Evolutionary conservation across 2,888 invertebrate species (phyloP).

Genomic region (Sminthurinus aureus): DNA sequence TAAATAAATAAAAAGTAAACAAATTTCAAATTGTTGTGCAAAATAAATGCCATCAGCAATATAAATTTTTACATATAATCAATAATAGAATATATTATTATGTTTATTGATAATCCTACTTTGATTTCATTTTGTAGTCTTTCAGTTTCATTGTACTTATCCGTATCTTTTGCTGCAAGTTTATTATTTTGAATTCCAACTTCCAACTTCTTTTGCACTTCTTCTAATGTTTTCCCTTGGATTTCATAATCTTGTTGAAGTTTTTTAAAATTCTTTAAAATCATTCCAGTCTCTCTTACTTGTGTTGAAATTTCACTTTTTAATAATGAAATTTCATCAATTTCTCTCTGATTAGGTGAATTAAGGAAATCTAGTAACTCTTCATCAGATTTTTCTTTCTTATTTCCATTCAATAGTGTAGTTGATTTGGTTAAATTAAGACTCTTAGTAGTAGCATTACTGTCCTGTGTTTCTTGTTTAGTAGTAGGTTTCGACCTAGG

Average conservation of each 20-base stretch:
- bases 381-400: conserved; percentile 49
- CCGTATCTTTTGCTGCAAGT: conserved; percentile 3
- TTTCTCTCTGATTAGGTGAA: conserved; percentile 44
- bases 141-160: not conserved
- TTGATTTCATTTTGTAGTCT: not conserved
- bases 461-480: conserved; percentile 17
- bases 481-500: conserved; percentile 3
- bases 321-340: conserved; percentile 55
- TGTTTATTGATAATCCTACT: not conserved
- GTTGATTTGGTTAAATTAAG: conserved; percentile 9
- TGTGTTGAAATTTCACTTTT: conserved; percentile 56
- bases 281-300: conserved; percentile 52
- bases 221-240: conserved; percentile 16
- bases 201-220: conserved; percentile 21
- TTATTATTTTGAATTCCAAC: not conserved
- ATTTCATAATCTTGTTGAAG: conserved; percentile 50
- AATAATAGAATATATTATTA: not conserved
- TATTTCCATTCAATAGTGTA: not conserved
- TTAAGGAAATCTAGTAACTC: conserved; percentile 57
- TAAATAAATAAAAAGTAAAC: not conserved
- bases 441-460: not conserved
- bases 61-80: not conserved
- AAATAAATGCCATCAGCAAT: not conserved
- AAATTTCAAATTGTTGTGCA: not conserved
- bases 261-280: conserved; percentile 55